Base-by-base conservation (phyloP, 2,797 vertebrate genomes). In the Etheostoma nigrum region DNA sequence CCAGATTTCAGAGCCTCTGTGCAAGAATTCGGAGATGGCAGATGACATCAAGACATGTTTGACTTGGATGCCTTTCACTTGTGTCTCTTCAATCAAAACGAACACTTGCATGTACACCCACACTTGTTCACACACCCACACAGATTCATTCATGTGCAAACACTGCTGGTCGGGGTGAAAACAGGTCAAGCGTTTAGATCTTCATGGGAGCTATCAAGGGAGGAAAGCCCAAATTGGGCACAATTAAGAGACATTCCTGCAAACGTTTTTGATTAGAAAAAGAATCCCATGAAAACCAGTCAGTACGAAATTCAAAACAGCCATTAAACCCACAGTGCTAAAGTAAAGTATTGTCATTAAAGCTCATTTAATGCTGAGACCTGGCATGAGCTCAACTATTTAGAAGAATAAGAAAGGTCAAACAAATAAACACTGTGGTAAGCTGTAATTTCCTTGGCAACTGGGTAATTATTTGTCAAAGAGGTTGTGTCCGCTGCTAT, bases 401-500 rank as follows among this genome's bases (percentile, higher is more conserved):
- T 48, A 25, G 25, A 3, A 40, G 27, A 51, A 67, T 64, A 80
- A 78, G 44, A 83, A 79, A 86, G 69, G 74, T 85, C 74, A 86
- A 85, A 78, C 53, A 91, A 90, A 91, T 76, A 90, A 92, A 90
- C 79, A 87, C 60, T 69, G 76, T 25, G 77, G 53, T 86, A 76
- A 89, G 67, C 79, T 25, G 59, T 57, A 14, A 90, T 92, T 92
- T 91, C 93, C 93, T 84, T 92, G 86, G 91, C 85, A 91, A 95
- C 93, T 4, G 16, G 18, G 19, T 83, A 30, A 67, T 78, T 94
- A 92, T 94, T 95, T 95, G 82, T 83, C 45, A 52, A 63, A 15
- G 62, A 72, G 55, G 72, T 92, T 88, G 90, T 84, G 72, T 89
- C 72, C 64, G 69, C 83, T 91, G 78, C 86, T 70, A 93, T 93